Evolutionary conservation across 1,140 invertebrate species (phyloP), one percentile per base, ranked within the genome.

Genomic region (Drosophila equinoxialis): DNA sequence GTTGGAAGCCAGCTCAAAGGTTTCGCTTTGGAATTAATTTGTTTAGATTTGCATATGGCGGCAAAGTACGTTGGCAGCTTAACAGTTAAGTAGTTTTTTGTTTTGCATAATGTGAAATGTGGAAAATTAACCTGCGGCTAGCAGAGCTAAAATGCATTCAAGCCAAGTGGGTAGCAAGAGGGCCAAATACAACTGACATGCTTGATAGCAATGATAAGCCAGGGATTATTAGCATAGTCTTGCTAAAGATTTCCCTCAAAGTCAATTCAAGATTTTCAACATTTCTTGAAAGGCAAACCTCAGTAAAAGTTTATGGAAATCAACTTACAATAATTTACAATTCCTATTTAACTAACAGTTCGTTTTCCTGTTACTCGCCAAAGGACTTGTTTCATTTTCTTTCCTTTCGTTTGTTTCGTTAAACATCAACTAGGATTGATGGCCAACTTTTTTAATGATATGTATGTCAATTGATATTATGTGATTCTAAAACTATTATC

Each of bases 21-120:
- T 87, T 68, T 87, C 76, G 71, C 74, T 83, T 86, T 69, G 79
- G 83, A 87, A 87, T 87, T 87, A 87, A 87, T 87, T 87, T 87
- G 79, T 87, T 82, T 71, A 78, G 81, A 87, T 89, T 89, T 87
- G 83, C 83, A 87, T 87, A 89, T 83, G 79, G 33, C 79, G 67
- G 79, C 79, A 79, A 77, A 74, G 73, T 55, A 74, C 82, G 71
- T 66, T 58, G 30, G 55, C 71, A 87, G 83, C 82, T 87, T 85
- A 85, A 71, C 84, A 74, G 68, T 66, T 89, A 83, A 87, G 84
- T 87, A 87, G 73, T 89, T 86, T 87, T 87, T 83, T 89, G 65
- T 83, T 79, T 79, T 71, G 83, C 83, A 86, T 86, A 83, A 87
- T 87, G 70, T 68, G 66, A 82, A 73, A 71, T 67, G 74, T 68